Percentiles rank a stretch among this genome's conserved stretches.
Evolutionary conservation across 2,113 vertebrate species (phyloP).

Genomic region (Paramormyrops kingsleyae): DNA sequence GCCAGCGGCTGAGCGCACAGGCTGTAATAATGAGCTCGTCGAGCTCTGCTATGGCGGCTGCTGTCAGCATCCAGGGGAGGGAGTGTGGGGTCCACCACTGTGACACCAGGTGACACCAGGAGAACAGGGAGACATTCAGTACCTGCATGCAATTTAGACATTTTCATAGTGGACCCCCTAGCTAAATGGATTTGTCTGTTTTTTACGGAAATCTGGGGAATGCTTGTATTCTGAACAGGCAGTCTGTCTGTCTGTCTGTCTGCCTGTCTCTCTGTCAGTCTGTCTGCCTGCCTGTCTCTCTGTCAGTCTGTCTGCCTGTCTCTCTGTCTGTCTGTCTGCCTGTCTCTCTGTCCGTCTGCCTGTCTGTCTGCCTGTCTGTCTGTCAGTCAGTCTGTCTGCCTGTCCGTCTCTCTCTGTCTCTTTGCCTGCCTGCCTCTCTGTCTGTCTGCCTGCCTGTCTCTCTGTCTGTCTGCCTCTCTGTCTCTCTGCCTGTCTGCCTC

Average conservation of each 20-base stretch:
- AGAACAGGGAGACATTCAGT: not conserved
- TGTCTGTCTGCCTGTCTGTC: too few relatives aligned
- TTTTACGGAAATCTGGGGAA: not conserved
- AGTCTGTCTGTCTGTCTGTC: not conserved
- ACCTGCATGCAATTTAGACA: not conserved
- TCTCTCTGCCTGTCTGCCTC: too few relatives aligned
- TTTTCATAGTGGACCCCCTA: not conserved
- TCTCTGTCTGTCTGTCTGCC: too few relatives aligned
- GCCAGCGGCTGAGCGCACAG: conserved; percentile 20
- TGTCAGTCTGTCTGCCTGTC: not conserved
- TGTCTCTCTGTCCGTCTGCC: too few relatives aligned
- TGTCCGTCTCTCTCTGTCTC: too few relatives aligned
- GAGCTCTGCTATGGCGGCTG: not conserved
- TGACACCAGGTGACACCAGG: not conserved
- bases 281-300: not conserved
- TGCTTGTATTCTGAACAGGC: not conserved
- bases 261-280: too few relatives aligned
- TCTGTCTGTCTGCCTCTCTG: too few relatives aligned
- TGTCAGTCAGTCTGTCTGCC: too few relatives aligned
- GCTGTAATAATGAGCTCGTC: conserved; percentile 31
- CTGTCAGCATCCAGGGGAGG: not conserved
- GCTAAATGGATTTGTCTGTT: not conserved
- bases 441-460: not conserved
- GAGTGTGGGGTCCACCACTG: not conserved
- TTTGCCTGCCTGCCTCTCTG: too few relatives aligned